Conservation (phyloP, 2,797 vertebrate genomes). For the Ctenopoma kingsleyae region DNA sequence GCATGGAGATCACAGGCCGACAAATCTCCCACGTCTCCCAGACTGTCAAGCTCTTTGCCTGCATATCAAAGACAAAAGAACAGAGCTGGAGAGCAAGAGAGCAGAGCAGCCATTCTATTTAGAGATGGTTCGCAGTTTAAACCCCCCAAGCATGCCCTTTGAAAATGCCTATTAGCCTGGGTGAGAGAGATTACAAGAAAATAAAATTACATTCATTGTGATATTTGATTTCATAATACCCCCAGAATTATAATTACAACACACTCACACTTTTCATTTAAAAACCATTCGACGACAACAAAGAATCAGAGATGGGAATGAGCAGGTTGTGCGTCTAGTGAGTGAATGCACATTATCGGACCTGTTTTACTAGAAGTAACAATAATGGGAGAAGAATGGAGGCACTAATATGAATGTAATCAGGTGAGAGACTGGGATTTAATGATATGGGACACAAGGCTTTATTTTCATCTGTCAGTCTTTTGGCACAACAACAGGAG, state of each 20-base stretch:
- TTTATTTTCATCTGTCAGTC: constrained; percentile 75
- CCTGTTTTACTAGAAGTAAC: constrained; percentile 81
- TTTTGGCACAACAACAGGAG: constrained; percentile 43
- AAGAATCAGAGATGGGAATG: constrained; percentile 77
- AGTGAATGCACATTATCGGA: constrained; percentile 77
- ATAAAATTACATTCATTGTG: constrained; percentile 87
- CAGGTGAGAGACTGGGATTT: constrained; percentile 80
- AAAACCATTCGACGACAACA: constrained; percentile 82
- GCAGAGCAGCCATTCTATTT: constrained; percentile 78
- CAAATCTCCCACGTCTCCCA: constrained; percentile 83
- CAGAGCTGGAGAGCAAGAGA: constrained; percentile 65
- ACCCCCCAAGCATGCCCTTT: constrained; percentile 79
- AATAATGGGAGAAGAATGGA: constrained; percentile 79
- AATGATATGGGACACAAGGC: constrained; percentile 75
- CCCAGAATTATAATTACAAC: constrained; percentile 86
- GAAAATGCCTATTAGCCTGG: constrained; percentile 85
- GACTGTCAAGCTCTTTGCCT: constrained; percentile 79
- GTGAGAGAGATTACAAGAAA: constrained; percentile 87
- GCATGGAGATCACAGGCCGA: constrained; percentile 84
- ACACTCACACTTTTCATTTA: constrained; percentile 83
- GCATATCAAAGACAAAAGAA: constrained; percentile 86
- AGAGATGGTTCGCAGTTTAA: constrained; percentile 75
- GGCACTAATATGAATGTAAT: constrained; percentile 75
- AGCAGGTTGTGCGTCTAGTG: constrained; percentile 75
- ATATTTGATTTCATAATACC: constrained; percentile 86